These are phyloP conservation scores for Battus philenor DNA, from an alignment of 1,140 invertebrate genomes.

Conservation along the genomic window DNA sequence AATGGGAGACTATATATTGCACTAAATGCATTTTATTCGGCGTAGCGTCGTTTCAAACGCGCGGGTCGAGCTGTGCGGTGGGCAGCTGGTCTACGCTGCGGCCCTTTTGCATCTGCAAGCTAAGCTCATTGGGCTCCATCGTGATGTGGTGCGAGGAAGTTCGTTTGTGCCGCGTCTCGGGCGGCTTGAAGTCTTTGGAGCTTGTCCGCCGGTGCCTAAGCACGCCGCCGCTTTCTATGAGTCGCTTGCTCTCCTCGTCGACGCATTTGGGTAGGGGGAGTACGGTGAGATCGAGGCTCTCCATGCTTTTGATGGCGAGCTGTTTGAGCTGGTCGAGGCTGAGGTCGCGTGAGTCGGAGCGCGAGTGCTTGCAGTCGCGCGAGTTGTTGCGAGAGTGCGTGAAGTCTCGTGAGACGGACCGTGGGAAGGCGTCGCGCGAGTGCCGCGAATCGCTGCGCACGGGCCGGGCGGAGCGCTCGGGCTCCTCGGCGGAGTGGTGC, in stretches of 20 bases:
- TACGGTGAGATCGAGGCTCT: constrained; percentile 65
- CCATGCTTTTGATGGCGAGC: constrained; percentile 65
- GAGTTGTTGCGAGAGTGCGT: constrained; percentile 47
- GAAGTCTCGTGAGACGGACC: constrained; percentile 49
- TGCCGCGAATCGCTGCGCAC: constrained; percentile 42
- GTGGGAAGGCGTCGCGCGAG: constrained; percentile 37
- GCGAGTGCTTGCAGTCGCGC: constrained; percentile 62
- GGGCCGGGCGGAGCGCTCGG: constrained; percentile 18
- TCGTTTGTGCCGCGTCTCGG: constrained; percentile 54
- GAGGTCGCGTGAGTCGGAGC: constrained; percentile 58
- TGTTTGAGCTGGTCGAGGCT: constrained; percentile 64
- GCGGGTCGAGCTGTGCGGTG: constrained; percentile 36
- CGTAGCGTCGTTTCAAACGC: constrained; percentile 27
- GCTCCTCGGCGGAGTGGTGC: constrained; percentile 54
- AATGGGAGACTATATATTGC: neutral
- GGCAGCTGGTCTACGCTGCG: constrained; percentile 61
- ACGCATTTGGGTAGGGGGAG: constrained; percentile 50
- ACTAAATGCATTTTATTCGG: constrained; percentile 1
- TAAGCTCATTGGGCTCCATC: constrained; percentile 57
- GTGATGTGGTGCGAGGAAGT: constrained; percentile 70
- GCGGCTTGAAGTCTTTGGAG: constrained; percentile 73
- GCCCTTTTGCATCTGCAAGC: constrained; percentile 54
- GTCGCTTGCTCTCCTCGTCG: constrained; percentile 70
- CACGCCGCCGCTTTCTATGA: constrained; percentile 69
- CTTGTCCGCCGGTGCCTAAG: constrained; percentile 77